These are phyloP conservation scores for Neopelma chrysocephalum DNA, from an alignment of 2,797 vertebrate species.

Conservation along the genomic window DNA sequence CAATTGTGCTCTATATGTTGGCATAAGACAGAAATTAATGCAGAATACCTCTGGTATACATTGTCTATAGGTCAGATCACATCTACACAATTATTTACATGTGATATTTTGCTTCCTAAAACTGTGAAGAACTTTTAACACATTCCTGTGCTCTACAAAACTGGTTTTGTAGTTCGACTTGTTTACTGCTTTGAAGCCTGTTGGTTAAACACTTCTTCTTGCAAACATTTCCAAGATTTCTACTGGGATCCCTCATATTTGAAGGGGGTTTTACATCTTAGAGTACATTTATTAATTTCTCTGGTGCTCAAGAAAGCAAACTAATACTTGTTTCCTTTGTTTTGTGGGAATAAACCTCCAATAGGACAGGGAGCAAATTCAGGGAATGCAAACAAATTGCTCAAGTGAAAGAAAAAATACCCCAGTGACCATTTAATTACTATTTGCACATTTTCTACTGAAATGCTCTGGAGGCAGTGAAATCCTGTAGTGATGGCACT, in stretches of 20 bases:
- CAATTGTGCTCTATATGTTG: neutral
- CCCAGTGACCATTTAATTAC: neutral
- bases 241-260: neutral
- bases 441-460: neutral
- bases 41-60: neutral
- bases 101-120: neutral
- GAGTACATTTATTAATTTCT: neutral
- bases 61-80: neutral
- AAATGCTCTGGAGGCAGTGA: neutral
- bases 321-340: neutral
- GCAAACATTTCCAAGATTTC: conserved; percentile 3
- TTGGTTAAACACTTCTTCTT: neutral
- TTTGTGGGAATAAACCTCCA: neutral
- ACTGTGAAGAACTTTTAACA: neutral
- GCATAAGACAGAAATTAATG: neutral
- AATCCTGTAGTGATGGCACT: neutral
- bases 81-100: neutral
- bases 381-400: conserved; percentile 1
- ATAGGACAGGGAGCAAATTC: neutral
- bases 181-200: neutral
- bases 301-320: neutral
- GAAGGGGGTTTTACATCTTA: neutral
- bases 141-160: neutral
- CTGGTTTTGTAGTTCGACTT: neutral
- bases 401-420: neutral